Conservation (phyloP, 2,888 invertebrate species). For the Coelogynopora nodosa region DNA sequence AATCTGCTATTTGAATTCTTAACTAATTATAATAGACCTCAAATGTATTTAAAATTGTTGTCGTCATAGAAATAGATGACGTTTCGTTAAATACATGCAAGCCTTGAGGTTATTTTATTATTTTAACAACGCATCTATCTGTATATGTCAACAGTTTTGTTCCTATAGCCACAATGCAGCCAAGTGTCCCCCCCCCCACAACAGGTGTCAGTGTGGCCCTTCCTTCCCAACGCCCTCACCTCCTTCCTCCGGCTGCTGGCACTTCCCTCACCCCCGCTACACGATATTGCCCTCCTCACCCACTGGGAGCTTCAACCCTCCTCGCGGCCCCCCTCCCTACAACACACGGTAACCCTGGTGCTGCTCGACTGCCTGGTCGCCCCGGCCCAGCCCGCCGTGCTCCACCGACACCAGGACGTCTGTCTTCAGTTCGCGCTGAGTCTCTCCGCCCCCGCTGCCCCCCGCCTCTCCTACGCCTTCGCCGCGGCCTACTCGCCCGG, state of each 20-base stretch:
- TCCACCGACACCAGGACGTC: neutral
- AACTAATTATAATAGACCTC: no score
- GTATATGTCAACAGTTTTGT: no score
- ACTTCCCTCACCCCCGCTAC: neutral
- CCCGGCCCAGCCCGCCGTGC: neutral
- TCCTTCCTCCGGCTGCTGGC: neutral
- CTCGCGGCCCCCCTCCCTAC: neutral
- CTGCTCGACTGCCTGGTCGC: neutral
- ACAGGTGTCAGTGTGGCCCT: neutral
- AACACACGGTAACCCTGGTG: neutral
- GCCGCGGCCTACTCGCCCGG: neutral
- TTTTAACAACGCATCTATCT: no score
- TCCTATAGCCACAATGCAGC: no score
- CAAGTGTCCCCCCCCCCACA: no score
- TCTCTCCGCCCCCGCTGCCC: neutral
- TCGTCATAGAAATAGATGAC: no score
- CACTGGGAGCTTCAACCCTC: neutral
- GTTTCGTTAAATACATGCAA: no score
- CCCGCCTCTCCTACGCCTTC: neutral
- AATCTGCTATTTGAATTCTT: no score
- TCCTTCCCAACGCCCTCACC: slow-evolving; percentile 18
- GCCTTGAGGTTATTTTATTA: no score
- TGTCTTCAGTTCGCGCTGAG: neutral
- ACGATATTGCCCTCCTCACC: neutral
- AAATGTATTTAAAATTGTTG: no score